These are phyloP conservation scores for Oncorhynchus keta DNA, from an alignment of 2,113 vertebrate genomes.

Conservation along the genomic window DNA sequence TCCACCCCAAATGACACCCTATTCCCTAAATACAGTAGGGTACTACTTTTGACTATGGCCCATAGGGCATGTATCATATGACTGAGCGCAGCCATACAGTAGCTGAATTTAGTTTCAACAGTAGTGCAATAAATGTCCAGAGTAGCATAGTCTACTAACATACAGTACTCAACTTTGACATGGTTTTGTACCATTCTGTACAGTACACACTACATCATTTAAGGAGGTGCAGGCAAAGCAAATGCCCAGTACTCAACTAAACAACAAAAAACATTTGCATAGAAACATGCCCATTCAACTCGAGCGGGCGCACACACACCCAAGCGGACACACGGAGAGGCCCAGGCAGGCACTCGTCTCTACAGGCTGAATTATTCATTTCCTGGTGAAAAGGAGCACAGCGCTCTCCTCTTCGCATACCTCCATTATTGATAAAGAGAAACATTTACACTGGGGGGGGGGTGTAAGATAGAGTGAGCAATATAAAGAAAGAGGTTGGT, in stretches of 20 bases:
- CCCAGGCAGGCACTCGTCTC: slow-evolving; percentile 45
- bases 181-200: slow-evolving; percentile 8
- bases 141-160: too few relatives aligned
- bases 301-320: neutral
- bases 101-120: too few relatives aligned
- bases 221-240: slow-evolving; percentile 8
- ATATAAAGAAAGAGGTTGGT: neutral
- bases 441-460: slow-evolving; percentile 62
- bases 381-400: slow-evolving; percentile 50
- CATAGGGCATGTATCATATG: too few relatives aligned
- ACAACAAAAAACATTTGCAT: slow-evolving; percentile 29
- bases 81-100: too few relatives aligned
- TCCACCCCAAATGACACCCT: neutral
- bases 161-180: slow-evolving; percentile 20
- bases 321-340: neutral
- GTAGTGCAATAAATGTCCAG: too few relatives aligned
- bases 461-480: neutral
- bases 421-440: slow-evolving; percentile 75
- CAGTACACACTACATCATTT: slow-evolving; percentile 41
- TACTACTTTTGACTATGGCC: too few relatives aligned
- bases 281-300: neutral
- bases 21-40: slow-evolving; percentile 5
- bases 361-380: slow-evolving; percentile 70
- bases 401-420: slow-evolving; percentile 56
- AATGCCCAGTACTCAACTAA: neutral